Percentiles rank a stretch among this genome's conserved stretches.
Conservation (phyloP, 2,888 invertebrate species). For the Pachydiplax longipennis region DNA sequence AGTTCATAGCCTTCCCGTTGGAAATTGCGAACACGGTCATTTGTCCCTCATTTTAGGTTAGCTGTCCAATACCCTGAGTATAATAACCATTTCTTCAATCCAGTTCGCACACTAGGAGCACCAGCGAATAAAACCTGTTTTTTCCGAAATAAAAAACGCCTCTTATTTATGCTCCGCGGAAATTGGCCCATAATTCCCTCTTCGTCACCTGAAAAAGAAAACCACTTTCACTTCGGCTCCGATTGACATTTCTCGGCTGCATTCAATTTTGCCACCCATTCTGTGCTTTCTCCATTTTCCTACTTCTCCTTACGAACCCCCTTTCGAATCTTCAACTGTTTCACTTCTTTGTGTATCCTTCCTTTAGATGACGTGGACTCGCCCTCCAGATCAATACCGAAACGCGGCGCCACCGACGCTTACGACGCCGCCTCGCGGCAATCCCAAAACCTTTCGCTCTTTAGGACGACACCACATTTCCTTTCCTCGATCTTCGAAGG, state of each 20-base stretch:
- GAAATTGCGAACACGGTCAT: no score
- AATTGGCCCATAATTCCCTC: slow-evolving; percentile 23
- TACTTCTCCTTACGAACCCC: slow-evolving; percentile 46
- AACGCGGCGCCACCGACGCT: not conserved
- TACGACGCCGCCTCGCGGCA: slow-evolving; percentile 18
- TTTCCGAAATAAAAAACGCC: not conserved
- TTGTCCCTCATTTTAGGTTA: no score
- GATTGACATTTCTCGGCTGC: slow-evolving; percentile 21
- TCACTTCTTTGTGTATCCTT: not conserved
- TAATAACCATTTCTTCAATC: not conserved
- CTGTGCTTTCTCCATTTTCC: slow-evolving; percentile 48
- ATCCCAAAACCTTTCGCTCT: not conserved
- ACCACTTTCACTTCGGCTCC: slow-evolving; percentile 17
- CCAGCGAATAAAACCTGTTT: not conserved
- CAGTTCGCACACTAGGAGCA: not conserved
- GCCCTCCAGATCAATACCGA: slow-evolving; percentile 28
- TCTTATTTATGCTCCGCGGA: not conserved
- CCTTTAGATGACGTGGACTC: slow-evolving; percentile 32
- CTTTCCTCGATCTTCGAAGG: no score
- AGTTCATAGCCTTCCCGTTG: no score
- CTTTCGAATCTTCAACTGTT: not conserved
- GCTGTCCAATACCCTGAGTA: not conserved
- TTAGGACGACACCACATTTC: not conserved
- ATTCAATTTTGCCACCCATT: not conserved
- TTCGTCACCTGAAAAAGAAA: not conserved